These are phyloP conservation scores for Dinocampus coccinellae DNA, from an alignment of 2,888 invertebrate species.

Conservation along the genomic window DNA sequence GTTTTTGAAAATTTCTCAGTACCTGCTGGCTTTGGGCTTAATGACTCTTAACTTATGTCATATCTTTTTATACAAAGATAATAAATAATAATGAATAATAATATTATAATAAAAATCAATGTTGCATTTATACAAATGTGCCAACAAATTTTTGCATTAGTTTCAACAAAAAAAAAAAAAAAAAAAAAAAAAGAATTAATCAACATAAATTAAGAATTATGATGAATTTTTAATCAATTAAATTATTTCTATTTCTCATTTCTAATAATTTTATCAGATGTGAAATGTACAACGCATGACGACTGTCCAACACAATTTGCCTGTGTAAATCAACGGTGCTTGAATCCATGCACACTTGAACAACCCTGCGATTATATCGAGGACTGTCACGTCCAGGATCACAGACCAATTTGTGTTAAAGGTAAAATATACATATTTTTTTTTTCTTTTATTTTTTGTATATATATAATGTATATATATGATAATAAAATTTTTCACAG, in stretches of 20 bases:
- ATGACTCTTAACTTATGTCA: not conserved
- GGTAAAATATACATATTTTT: conserved; percentile 70
- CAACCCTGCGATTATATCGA: conserved; percentile 83
- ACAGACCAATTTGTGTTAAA: conserved; percentile 86
- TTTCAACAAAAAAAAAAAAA: not conserved
- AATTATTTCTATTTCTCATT: not conserved
- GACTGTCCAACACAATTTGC: conserved; percentile 84
- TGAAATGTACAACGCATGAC: conserved; percentile 83
- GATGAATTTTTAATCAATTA: not conserved
- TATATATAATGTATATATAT: not conserved
- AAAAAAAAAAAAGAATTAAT: not conserved
- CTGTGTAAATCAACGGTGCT: conserved; percentile 84
- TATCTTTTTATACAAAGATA: not conserved
- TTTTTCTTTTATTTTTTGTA: not conserved
- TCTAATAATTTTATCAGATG: conserved; percentile 72
- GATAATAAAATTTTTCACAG: conserved; percentile 38
- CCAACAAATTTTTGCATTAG: not conserved
- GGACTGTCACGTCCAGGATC: conserved; percentile 85
- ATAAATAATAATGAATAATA: no score
- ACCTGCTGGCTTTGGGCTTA: conserved; percentile 25
- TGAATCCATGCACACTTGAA: conserved; percentile 83
- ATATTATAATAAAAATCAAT: no score
- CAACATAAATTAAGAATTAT: not conserved
- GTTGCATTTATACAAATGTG: not conserved
- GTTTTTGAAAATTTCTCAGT: conserved; percentile 9